Base-by-base conservation (phyloP, 2,888 invertebrate genomes). In the Itoplectis maculator region DNA sequence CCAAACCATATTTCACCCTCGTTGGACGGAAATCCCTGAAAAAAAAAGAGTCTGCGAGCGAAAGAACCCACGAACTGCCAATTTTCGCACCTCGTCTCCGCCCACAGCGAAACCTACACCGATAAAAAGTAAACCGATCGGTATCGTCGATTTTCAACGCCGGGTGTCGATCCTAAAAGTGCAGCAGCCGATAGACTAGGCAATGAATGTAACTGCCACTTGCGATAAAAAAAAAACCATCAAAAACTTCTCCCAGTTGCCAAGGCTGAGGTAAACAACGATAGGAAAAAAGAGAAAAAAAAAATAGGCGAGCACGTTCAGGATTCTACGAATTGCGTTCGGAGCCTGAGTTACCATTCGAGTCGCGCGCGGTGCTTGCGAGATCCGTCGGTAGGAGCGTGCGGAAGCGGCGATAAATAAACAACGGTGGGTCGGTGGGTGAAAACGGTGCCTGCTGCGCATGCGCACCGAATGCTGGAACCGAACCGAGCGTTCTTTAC, bases 361-460 rank as follows among this genome's bases (percentile, higher is more conserved):
- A 72, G 61, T 51, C 78, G 70, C 70, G 78, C 78, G 70, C 70
- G 78, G 29, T 40, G 45, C 40, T 51, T 49, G 35, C 42, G 61
- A n/a, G n/a, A 63, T 61, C 29, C 69, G 29, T 29, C 29, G 8
- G 11, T 49, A 45, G 18, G 23, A 59, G 59, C 63, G 9, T n/a
- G 35, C 29, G 63, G 54, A 23, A 63, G 35, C 20, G 69, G 35
- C 63, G 61, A 65, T 70, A 75, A 80, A 70, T 80, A 80, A 56
- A 70, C 18, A 65, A 29, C 45, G 63, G 23, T 56, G 9, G n/a
- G n/a, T n/a, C n/a, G n/a, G 51, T 23, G 65, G 20, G 56, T 56
- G 65, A 79, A 78, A 72, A 45, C 29, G 56, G n/a, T n/a, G n/a
- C n/a, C n/a, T n/a, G n/a, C n/a, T n/a, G n/a, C n/a, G n/a, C n/a